Evolutionary conservation across 2,797 vertebrate species (phyloP).

Genomic region (Sitta carolinensis): DNA sequence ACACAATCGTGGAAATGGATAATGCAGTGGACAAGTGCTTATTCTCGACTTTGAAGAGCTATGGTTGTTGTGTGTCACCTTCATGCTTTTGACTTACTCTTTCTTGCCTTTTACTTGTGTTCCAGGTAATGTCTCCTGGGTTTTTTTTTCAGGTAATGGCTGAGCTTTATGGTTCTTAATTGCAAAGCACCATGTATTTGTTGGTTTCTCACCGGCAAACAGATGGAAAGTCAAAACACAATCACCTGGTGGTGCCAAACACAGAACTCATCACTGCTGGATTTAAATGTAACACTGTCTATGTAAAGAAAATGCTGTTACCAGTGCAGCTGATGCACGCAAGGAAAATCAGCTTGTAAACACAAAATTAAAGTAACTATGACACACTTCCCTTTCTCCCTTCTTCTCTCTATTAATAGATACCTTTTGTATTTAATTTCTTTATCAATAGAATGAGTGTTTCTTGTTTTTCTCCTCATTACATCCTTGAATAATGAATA

Average conservation of each 20-base stretch:
- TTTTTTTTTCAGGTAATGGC: not conserved
- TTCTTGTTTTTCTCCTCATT: not conserved
- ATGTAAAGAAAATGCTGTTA: not conserved
- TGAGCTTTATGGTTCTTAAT: not conserved
- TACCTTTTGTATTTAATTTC: not conserved
- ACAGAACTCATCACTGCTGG: not conserved
- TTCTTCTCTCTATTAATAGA: not conserved
- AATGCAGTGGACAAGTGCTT: not conserved
- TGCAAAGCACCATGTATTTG: not conserved
- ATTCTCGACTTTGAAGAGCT: not conserved
- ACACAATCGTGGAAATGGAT: not conserved
- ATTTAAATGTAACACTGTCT: not conserved
- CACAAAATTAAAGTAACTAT: not conserved
- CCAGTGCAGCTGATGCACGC: not conserved
- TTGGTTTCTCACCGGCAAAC: not conserved
- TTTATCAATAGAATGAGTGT: not conserved
- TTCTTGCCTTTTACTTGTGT: not conserved
- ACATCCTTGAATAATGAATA: not conserved
- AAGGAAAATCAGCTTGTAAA: not conserved
- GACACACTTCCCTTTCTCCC: not conserved
- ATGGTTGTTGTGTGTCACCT: rapidly evolving
- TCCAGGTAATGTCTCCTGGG: not conserved
- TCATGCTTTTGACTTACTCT: not conserved
- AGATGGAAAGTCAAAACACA: not conserved
- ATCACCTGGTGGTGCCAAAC: not conserved